Evolutionary conservation across 2,888 invertebrate genomes (phyloP), one percentile per base, ranked within the genome.

Genomic region (Baronia brevicornis): DNA sequence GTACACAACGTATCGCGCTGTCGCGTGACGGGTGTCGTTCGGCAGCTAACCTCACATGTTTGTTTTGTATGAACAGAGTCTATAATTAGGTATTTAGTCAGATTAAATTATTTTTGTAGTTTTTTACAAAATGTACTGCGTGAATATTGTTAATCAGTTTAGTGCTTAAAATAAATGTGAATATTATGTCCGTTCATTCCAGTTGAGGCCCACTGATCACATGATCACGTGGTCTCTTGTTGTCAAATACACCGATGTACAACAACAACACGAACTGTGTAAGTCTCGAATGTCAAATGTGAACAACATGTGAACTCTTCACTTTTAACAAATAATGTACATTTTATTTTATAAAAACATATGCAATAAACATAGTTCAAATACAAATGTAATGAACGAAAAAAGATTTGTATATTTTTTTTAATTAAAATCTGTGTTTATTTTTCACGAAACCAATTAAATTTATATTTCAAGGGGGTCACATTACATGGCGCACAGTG

Each of bases 61-160:
- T 38, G 38, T 44, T 41, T 38, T 39, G 31, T 41, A 21, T 43
- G 33, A 32, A 32, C 36, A 44, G 46, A 46, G 42, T 46, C 37
- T 46, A 41, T 43, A 34, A 30, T 29, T 17, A 29, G 14, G 37
- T 37, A 35, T 26, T 34, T 38, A 35, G 26, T 29, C 9, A n/a
- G 29, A 30, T 18, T 35, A 35, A 35, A 35, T 35, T 35, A 30
- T 35, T 35, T 21, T 17, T 23, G 19, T 18, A 22, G n/a, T n/a
- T n/a, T 20, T 23, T 26, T 21, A 21, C 26, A 35, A 26, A 30
- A 12, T 22, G 21, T 30, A 25, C 22, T 30, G 17, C 30, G 5
- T 32, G 8, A 14, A 19, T 8, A 29, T 13, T 33, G 33, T 28
- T 28, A 26, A 33, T 22, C 22, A 15, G 23, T n/a, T 7, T 30